Evolutionary conservation across 2,113 vertebrate genomes (phyloP).

Genomic region (Bos javanicus): DNA sequence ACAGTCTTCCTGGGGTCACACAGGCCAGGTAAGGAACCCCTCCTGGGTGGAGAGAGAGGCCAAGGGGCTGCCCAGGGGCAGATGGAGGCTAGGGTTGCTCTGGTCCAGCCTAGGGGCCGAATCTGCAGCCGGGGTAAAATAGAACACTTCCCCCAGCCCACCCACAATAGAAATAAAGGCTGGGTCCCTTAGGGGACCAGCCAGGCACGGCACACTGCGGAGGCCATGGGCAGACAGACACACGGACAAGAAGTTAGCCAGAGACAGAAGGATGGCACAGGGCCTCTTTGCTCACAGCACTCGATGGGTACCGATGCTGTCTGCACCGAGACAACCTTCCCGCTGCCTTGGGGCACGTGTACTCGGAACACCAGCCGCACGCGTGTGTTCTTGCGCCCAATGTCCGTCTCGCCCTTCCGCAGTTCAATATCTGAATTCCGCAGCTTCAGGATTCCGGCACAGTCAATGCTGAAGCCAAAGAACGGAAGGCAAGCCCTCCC

Average conservation of each 20-base stretch:
- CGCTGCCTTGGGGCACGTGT: slow-evolving; percentile 87
- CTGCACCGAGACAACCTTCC: slow-evolving; percentile 90
- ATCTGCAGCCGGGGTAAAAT: not conserved
- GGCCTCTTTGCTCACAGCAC: slow-evolving; percentile 88
- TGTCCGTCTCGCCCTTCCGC: slow-evolving; percentile 94
- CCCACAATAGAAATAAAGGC: not conserved
- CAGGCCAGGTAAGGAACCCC: not conserved
- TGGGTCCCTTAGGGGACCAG: not conserved
- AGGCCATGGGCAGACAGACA: not conserved
- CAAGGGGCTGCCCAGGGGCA: not conserved
- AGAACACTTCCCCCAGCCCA: not conserved
- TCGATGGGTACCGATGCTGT: slow-evolving; percentile 91
- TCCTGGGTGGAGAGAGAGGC: not conserved
- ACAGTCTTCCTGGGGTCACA: not conserved
- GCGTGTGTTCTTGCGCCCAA: slow-evolving; percentile 92
- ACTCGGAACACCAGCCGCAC: slow-evolving; percentile 92
- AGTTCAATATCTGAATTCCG: slow-evolving; percentile 95
- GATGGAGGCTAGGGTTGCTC: not conserved
- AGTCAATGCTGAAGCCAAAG: slow-evolving; percentile 87
- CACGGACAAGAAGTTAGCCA: not conserved
- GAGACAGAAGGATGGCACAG: slow-evolving; percentile 2
- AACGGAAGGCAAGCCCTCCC: not conserved
- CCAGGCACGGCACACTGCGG: not conserved
- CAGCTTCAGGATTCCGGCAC: slow-evolving; percentile 93
- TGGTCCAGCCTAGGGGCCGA: not conserved